phyloP scores from a whole-genome alignment of 2,113 vertebrate species.

The Sigmodon hispidus region DNA sequence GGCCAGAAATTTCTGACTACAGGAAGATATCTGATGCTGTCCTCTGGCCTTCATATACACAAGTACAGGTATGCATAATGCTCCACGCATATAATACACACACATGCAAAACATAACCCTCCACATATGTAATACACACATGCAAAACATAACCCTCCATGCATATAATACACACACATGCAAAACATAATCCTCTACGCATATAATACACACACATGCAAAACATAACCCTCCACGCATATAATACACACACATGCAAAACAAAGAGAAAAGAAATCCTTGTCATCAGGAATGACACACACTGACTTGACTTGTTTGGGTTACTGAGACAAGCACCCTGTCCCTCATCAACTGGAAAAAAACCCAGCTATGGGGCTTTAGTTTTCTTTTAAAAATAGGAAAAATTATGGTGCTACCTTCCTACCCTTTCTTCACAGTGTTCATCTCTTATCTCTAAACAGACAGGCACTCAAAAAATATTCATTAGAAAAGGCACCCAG shows the following conservation, averaged over 20 bases:
- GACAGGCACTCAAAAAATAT: background rate
- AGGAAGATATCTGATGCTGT: background rate
- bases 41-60: background rate
- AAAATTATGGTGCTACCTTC: background rate
- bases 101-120: background rate
- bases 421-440: background rate
- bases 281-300: background rate
- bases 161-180: background rate
- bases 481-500: constrained; percentile 5
- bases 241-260: background rate
- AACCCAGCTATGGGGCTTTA: background rate
- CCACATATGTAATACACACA: background rate
- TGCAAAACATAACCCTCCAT: no score
- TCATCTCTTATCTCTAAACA: background rate
- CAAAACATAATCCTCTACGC: no score
- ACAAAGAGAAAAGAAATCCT: background rate
- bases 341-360: background rate
- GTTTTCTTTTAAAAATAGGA: background rate
- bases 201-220: background rate
- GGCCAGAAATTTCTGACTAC: no score
- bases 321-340: background rate
- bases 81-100: background rate
- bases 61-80: background rate
- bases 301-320: background rate
- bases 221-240: no score